Evolutionary conservation across 2,888 invertebrate genomes (phyloP).

Genomic region (Hermaeophaga mercurialis): DNA sequence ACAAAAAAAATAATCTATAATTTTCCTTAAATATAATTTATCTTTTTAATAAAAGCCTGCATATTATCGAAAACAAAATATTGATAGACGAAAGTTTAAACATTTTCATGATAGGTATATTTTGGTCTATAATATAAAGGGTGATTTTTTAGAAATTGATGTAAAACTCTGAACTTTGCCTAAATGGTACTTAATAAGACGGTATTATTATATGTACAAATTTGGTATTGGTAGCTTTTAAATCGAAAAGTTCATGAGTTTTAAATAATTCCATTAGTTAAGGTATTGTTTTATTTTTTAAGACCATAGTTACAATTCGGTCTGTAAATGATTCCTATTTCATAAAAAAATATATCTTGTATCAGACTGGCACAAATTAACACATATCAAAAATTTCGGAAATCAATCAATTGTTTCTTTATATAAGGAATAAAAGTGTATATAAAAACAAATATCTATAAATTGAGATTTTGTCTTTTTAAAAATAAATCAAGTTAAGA

Average conservation of each 20-base stretch:
- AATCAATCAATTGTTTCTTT: no score
- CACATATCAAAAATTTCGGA: no score
- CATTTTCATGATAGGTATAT: background rate
- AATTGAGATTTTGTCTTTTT: no score
- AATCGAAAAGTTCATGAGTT: constrained; percentile 15
- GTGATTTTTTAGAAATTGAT: background rate
- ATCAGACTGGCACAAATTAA: background rate
- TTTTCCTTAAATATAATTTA: background rate
- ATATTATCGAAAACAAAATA: background rate
- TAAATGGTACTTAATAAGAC: background rate
- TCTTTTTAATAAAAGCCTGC: constrained; percentile 1
- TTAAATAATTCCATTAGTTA: constrained; percentile 5
- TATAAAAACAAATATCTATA: no score
- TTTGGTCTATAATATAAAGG: background rate
- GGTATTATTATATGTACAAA: background rate
- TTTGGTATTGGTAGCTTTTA: constrained; percentile 10
- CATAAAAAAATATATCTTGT: constrained; percentile 3
- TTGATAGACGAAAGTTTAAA: background rate
- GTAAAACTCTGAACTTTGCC: constrained; percentile 11
- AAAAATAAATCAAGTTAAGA: no score
- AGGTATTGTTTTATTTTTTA: constrained; percentile 1
- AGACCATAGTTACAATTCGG: constrained; percentile 12
- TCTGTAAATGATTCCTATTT: constrained; percentile 17
- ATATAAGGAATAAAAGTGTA: no score
- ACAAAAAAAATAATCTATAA: background rate